Percentiles rank a stretch among this genome's conserved stretches.
phyloP scores from a whole-genome alignment of 2,113 vertebrate species.

The Eudorcas thomsonii region DNA sequence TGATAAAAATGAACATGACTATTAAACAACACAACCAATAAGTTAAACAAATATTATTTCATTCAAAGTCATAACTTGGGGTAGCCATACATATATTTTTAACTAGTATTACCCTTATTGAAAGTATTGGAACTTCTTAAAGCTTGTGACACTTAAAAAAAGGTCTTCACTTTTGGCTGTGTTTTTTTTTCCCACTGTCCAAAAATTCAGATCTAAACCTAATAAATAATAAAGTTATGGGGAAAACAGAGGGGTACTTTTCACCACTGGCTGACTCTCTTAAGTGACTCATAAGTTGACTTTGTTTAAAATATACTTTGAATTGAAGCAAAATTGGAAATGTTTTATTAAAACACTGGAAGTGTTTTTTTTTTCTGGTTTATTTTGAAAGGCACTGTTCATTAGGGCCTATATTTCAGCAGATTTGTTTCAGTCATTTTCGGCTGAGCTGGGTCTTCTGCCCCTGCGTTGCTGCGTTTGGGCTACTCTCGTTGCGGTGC shows the following conservation, averaged over 20 bases:
- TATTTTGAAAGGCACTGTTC: neutral
- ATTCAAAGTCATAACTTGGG: neutral
- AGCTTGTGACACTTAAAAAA: neutral
- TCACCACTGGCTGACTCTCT: neutral
- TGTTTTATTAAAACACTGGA: neutral
- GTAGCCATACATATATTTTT: neutral
- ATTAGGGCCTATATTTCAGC: neutral
- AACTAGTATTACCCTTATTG: neutral
- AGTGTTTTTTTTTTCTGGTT: neutral
- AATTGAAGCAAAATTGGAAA: neutral
- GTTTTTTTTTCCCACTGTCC: neutral
- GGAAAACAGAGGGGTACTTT: neutral
- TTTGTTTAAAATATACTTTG: neutral
- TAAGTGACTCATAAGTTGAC: neutral
- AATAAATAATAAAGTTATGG: neutral
- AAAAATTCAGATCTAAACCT: neutral
- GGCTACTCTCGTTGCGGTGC: neutral
- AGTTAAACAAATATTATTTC: neutral
- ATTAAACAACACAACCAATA: neutral
- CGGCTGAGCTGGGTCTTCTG: neutral
- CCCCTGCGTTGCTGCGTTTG: neutral
- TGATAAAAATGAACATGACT: neutral
- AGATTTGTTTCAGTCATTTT: neutral
- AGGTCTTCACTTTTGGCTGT: neutral
- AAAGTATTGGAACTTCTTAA: neutral